Evolutionary conservation across 1,140 invertebrate species (phyloP).

Genomic region (Meloidogyne exigua): DNA sequence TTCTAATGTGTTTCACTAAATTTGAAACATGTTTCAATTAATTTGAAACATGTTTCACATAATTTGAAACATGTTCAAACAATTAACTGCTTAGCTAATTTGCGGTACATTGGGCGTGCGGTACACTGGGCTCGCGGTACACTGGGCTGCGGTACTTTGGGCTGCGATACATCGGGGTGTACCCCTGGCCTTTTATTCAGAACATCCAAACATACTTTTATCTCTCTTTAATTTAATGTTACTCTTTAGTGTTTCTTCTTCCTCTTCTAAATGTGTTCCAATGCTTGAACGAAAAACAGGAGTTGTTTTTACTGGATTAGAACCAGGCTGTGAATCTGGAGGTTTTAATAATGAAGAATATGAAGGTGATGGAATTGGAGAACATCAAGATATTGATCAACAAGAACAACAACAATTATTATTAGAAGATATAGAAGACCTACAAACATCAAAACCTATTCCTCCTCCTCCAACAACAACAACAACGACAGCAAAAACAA

Average conservation of each 20-base stretch:
- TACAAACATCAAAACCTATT: not conserved
- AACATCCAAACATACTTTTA: no score
- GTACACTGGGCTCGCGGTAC: no score
- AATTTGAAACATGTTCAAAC: no score
- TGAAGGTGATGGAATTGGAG: not conserved
- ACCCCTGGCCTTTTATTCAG: no score
- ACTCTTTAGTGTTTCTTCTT: not conserved
- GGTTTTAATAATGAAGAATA: no score
- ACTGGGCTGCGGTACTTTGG: no score
- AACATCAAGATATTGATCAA: not conserved
- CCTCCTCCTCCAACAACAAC: not conserved
- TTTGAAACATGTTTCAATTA: no score
- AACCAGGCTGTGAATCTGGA: not conserved
- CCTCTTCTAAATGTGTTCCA: constrained; percentile 14
- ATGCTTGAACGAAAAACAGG: not conserved
- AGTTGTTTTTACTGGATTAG: constrained; percentile 14
- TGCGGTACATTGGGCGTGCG: no score
- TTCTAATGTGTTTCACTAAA: no score
- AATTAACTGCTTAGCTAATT: no score
- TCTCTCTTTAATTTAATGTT: not conserved
- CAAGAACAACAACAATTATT: not conserved
- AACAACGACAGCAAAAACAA: not conserved
- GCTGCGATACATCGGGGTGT: no score
- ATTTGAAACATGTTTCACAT: no score
- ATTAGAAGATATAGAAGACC: constrained; percentile 7